These are phyloP conservation scores for Agrenia bidenticulata DNA, from an alignment of 2,888 invertebrate species.

Conservation along the genomic window DNA sequence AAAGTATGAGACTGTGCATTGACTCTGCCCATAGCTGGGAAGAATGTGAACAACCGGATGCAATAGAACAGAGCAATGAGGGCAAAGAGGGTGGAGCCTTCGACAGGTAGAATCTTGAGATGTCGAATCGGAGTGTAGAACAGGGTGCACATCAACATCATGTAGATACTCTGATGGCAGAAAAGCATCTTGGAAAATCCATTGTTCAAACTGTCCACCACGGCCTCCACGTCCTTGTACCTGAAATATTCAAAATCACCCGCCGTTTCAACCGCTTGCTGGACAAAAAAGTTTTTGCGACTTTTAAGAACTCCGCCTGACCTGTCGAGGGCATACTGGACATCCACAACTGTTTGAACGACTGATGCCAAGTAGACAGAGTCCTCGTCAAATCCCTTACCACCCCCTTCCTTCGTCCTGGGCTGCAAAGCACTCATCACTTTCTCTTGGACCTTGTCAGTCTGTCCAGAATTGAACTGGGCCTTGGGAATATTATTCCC, in stretches of 20 bases:
- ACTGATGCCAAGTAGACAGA: conserved; percentile 50
- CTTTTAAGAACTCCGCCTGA: conserved; percentile 7
- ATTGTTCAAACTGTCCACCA: conserved; percentile 49
- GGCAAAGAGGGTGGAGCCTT: conserved; percentile 43
- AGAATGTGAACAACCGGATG: conserved; percentile 50
- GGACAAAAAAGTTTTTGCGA: no score
- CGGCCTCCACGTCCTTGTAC: conserved; percentile 52
- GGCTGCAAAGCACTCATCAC: conserved; percentile 36
- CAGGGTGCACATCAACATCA: conserved; percentile 51
- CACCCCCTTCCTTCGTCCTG: conserved; percentile 19
- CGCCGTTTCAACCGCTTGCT: no score
- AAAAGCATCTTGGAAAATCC: conserved; percentile 48
- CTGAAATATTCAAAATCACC: no score
- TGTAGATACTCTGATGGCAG: conserved; percentile 50
- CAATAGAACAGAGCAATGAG: conserved; percentile 46
- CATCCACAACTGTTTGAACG: conserved; percentile 51
- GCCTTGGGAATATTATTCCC: conserved; percentile 11
- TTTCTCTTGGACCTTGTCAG: conserved; percentile 40
- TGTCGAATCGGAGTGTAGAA: conserved; percentile 53
- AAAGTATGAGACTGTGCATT: conserved; percentile 44
- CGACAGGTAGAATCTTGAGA: conserved; percentile 40
- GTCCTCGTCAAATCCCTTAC: conserved; percentile 48
- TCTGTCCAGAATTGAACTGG: conserved; percentile 28
- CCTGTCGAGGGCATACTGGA: conserved; percentile 51
- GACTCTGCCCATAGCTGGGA: conserved; percentile 48